These are phyloP conservation scores for Dasysyrphus albostriatus DNA, from an alignment of 2,888 invertebrate species.

Conservation along the genomic window DNA sequence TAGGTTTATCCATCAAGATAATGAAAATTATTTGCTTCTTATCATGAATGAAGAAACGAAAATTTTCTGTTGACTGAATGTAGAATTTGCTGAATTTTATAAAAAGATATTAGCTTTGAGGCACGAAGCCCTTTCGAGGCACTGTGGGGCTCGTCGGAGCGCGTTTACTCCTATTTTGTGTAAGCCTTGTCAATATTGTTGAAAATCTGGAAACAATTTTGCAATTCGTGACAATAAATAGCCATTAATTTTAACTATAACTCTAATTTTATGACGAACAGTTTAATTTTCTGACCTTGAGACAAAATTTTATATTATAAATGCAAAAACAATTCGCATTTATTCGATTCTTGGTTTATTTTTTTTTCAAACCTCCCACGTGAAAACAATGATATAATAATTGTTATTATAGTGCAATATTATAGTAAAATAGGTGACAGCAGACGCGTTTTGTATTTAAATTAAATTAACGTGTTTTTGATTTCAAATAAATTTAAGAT, in stretches of 20 bases:
- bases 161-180: too few relatives aligned
- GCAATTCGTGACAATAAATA: neutral
- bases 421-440: slow-evolving; percentile 11
- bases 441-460: slow-evolving; percentile 8
- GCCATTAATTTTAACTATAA: neutral
- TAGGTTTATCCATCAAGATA: too few relatives aligned
- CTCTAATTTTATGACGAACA: neutral
- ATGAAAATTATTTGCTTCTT: too few relatives aligned
- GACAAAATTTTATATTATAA: neutral
- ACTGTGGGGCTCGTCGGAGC: too few relatives aligned
- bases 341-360: neutral
- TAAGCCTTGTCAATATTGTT: too few relatives aligned
- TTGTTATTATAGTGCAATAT: neutral
- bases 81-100: too few relatives aligned
- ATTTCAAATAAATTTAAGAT: neutral
- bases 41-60: too few relatives aligned
- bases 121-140: too few relatives aligned
- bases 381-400: neutral
- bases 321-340: neutral
- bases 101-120: too few relatives aligned
- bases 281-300: slow-evolving; percentile 1
- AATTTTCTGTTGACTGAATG: too few relatives aligned
- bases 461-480: neutral
- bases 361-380: neutral
- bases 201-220: too few relatives aligned